Conservation (phyloP, 2,888 invertebrate genomes). For the Pollenia angustigena region DNA sequence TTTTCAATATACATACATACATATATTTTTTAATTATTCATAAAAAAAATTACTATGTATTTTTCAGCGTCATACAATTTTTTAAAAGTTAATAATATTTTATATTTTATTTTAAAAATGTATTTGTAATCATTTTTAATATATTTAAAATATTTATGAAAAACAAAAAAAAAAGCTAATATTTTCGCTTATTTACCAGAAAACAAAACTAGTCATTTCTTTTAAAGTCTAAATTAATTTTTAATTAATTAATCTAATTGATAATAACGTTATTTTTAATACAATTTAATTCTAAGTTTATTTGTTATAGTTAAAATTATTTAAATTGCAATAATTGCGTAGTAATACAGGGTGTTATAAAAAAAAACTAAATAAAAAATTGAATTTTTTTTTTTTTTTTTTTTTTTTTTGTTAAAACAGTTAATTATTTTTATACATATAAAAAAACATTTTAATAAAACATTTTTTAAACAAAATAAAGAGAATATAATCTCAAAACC, state of each 20-base stretch:
- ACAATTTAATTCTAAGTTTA: slow-evolving; percentile 50
- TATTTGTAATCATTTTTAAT: slow-evolving; percentile 26
- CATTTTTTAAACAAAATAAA: slow-evolving; percentile 9
- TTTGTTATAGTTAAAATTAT: slow-evolving; percentile 71
- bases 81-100: slow-evolving; percentile 1
- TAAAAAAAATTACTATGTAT: background rate
- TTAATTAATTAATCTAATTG: slow-evolving; percentile 51
- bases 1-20: background rate
- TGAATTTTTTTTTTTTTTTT: slow-evolving; percentile 52
- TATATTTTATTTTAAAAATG: background rate
- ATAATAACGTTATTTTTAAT: slow-evolving; percentile 61
- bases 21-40: background rate
- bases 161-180: slow-evolving; percentile 21
- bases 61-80: slow-evolving; percentile 56
- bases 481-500: slow-evolving; percentile 55
- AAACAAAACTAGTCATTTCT: slow-evolving; percentile 70
- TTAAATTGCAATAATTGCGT: slow-evolving; percentile 72
- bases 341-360: slow-evolving; percentile 73
- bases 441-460: slow-evolving; percentile 35
- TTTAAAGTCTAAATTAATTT: slow-evolving; percentile 71
- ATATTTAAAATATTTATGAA: slow-evolving; percentile 20
- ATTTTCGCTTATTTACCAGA: slow-evolving; percentile 17
- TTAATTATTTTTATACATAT: slow-evolving; percentile 69
- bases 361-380: slow-evolving; percentile 43
- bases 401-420: slow-evolving; percentile 68